phyloP scores from a whole-genome alignment of 2,888 invertebrate species.

The Hemistola chrysoprasaria region DNA sequence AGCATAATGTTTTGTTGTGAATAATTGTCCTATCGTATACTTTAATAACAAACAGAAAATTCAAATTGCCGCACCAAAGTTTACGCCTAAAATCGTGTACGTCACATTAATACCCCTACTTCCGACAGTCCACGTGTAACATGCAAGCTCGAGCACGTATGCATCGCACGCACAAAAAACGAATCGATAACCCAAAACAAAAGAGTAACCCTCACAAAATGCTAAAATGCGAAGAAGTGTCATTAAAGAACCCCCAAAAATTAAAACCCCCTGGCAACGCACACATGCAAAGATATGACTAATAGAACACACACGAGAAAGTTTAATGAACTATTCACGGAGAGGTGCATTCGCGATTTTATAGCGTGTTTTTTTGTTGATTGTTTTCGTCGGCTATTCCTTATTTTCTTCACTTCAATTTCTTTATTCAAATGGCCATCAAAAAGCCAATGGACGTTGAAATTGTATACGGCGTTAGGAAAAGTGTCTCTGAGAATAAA shows the following conservation, averaged over 20 bases:
- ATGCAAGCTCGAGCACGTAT: constrained; percentile 53
- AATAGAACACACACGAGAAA: constrained; percentile 48
- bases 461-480: too few relatives aligned
- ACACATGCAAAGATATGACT: constrained; percentile 43
- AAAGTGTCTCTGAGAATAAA: too few relatives aligned
- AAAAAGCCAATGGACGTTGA: constrained; percentile 38
- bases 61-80: too few relatives aligned
- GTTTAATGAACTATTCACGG: constrained; percentile 37
- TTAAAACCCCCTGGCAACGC: constrained; percentile 67
- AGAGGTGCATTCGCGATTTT: constrained; percentile 16
- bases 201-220: constrained; percentile 74
- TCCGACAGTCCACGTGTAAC: constrained; percentile 33
- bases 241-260: constrained; percentile 82
- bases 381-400: too few relatives aligned
- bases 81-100: constrained; percentile 2
- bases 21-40: too few relatives aligned
- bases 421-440: too few relatives aligned
- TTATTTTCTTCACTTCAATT: too few relatives aligned
- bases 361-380: constrained; percentile 12
- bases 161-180: constrained; percentile 56
- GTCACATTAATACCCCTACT: constrained; percentile 33
- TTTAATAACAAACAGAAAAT: too few relatives aligned
- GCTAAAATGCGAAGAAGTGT: constrained; percentile 79
- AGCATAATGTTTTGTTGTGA: too few relatives aligned
- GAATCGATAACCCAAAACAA: constrained; percentile 75